Evolutionary conservation across 2,888 invertebrate species (phyloP).

Genomic region (Rhamnusium bicolor): DNA sequence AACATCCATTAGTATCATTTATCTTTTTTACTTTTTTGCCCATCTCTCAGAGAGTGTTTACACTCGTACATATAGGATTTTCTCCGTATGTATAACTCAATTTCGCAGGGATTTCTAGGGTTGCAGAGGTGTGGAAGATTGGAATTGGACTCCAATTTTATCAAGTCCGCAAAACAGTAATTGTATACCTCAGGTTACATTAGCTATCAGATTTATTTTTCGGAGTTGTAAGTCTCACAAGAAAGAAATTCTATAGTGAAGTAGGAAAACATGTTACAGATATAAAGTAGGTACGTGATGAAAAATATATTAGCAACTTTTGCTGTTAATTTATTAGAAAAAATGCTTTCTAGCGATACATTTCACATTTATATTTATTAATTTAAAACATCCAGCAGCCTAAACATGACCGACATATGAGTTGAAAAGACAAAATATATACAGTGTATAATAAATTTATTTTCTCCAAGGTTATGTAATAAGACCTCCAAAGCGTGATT

Average conservation of each 20-base stretch:
- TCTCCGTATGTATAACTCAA: not conserved
- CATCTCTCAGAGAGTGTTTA: not conserved
- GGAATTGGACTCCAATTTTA: constrained; percentile 7
- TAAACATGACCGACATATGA: no score
- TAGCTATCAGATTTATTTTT: constrained; percentile 9
- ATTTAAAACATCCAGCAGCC: no score
- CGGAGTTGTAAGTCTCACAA: not conserved
- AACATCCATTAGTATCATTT: not conserved
- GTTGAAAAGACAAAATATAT: no score
- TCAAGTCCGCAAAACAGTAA: not conserved
- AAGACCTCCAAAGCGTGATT: no score
- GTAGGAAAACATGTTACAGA: not conserved
- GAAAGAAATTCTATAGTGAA: not conserved
- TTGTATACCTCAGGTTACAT: constrained; percentile 15
- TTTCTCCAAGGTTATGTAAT: no score
- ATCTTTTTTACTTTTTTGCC: not conserved
- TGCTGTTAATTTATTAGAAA: no score
- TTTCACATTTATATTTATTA: no score
- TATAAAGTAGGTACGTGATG: not conserved
- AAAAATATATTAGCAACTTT: no score
- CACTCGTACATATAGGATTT: not conserved
- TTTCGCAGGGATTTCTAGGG: not conserved
- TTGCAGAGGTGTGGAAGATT: not conserved
- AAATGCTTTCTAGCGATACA: no score
- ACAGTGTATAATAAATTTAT: no score